Evolutionary conservation across 2,797 vertebrate species (phyloP).

Genomic region (Sebastes kiyomatsui): DNA sequence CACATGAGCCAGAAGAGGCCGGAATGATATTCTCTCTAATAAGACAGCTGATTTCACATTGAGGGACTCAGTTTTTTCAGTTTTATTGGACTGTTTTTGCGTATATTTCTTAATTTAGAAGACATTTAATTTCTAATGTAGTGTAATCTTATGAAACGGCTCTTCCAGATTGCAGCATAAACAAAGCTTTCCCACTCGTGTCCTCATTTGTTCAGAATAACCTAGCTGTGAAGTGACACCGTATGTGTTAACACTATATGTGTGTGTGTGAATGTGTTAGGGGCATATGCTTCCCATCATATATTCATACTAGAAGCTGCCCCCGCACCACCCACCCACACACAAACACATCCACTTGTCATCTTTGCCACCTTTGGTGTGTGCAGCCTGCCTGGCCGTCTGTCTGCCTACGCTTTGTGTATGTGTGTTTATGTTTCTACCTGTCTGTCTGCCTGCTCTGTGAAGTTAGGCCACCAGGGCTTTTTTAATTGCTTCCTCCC

Average conservation of each 20-base stretch:
- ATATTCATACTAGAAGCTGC: conserved; percentile 56
- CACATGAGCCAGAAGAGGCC: conserved; percentile 59
- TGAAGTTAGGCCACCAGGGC: conserved; percentile 78
- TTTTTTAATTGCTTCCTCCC: conserved; percentile 80
- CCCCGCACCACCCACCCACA: conserved; percentile 46
- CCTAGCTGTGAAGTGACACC: conserved; percentile 55
- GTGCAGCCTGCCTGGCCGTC: conserved; percentile 37
- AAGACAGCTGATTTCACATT: conserved; percentile 44
- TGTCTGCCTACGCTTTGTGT: conserved; percentile 56
- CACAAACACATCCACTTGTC: conserved; percentile 66
- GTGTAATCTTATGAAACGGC: neutral
- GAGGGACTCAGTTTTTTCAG: neutral
- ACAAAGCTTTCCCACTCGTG: conserved; percentile 35
- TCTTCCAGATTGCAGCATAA: conserved; percentile 19
- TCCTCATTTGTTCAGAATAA: conserved; percentile 55
- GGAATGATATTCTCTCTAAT: conserved; percentile 49
- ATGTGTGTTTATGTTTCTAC: conserved; percentile 69
- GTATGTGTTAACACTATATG: conserved; percentile 54
- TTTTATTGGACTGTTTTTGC: neutral
- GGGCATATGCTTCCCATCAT: conserved; percentile 78
- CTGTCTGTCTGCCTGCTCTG: conserved; percentile 66
- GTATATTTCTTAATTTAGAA: neutral
- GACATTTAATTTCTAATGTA: neutral
- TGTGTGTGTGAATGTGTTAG: conserved; percentile 37
- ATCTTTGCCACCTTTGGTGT: conserved; percentile 72